phyloP scores from a whole-genome alignment of 2,888 invertebrate genomes.

The Phalera bucephala region DNA sequence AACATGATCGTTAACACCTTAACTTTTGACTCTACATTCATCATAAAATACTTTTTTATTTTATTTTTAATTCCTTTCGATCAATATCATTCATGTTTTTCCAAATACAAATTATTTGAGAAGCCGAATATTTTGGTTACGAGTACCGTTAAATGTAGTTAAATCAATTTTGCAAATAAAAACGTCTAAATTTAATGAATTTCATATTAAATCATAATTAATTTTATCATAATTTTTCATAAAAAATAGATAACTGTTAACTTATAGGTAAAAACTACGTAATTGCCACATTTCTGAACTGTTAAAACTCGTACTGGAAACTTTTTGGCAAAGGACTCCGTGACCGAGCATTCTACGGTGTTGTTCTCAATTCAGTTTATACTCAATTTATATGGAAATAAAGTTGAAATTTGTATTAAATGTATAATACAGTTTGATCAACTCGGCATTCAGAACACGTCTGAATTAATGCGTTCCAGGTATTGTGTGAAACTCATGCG shows the following conservation, averaged over 20 bases:
- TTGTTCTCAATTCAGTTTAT: not conserved
- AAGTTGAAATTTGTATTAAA: slow-evolving; percentile 16
- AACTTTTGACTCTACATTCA: no score
- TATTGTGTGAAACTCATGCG: slow-evolving; percentile 43
- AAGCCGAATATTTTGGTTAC: not conserved
- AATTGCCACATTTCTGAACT: not conserved
- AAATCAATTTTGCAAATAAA: no score
- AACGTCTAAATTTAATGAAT: no score
- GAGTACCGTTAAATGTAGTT: no score
- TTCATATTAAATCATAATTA: no score
- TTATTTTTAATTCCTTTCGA: no score
- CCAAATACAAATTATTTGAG: not conserved
- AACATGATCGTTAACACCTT: no score
- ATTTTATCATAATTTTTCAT: no score
- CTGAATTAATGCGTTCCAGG: slow-evolving; percentile 53
- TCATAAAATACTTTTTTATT: no score
- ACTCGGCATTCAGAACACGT: slow-evolving; percentile 54
- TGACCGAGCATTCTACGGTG: not conserved
- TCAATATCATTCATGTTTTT: not conserved
- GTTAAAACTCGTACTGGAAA: slow-evolving; percentile 9
- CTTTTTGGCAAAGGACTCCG: slow-evolving; percentile 26
- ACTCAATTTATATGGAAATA: slow-evolving; percentile 7
- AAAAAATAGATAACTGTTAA: no score
- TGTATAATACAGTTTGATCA: slow-evolving; percentile 16
- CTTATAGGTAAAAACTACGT: no score